Evolutionary conservation across 2,888 invertebrate species (phyloP).

Genomic region (Empis livida): DNA sequence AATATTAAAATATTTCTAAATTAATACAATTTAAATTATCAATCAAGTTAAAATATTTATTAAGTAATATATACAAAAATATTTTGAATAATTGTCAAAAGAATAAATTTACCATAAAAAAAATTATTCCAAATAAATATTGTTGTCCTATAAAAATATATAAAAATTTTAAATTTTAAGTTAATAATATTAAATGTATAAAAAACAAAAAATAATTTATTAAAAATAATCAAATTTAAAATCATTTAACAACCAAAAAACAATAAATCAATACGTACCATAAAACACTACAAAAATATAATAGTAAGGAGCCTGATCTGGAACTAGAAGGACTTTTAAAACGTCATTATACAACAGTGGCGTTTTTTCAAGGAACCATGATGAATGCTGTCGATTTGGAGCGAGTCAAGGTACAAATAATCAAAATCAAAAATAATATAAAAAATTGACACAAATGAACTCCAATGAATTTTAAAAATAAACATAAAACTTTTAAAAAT

Average conservation of each 20-base stretch:
- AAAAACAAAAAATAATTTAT: background rate
- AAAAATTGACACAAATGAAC: no score
- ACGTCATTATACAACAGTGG: slow-evolving; percentile 99
- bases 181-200: no score
- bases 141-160: no score
- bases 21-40: no score
- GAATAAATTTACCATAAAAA: no score
- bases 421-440: slow-evolving; percentile 9
- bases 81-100: no score
- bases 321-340: slow-evolving; percentile 99
- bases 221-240: background rate
- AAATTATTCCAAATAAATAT: no score
- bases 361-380: slow-evolving; percentile 99
- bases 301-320: slow-evolving; percentile 99
- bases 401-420: slow-evolving; percentile 85
- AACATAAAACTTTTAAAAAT: slow-evolving; percentile 8
- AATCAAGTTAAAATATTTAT: no score
- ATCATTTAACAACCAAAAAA: background rate
- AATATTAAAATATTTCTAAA: no score
- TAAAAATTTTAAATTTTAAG: no score
- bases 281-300: slow-evolving; percentile 33
- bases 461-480: slow-evolving; percentile 10
- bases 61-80: no score
- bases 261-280: slow-evolving; percentile 2
- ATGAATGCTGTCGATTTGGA: slow-evolving; percentile 99